Evolutionary conservation across 1,140 invertebrate genomes (phyloP).

Genomic region (Nixonia krombeini): DNA sequence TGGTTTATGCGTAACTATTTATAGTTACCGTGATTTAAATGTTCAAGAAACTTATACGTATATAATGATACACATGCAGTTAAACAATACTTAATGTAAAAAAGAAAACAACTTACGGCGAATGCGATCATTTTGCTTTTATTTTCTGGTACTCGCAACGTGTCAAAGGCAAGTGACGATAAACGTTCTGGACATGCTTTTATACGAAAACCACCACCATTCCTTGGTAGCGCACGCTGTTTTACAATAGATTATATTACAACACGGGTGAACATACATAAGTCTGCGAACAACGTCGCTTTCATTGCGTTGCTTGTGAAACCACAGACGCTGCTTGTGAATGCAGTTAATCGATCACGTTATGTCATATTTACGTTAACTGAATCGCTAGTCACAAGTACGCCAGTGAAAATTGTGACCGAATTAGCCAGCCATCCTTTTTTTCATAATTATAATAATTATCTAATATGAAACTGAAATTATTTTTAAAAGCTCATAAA

Average conservation of each 20-base stretch:
- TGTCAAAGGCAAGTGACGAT: conserved; percentile 50
- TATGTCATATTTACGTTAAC: background rate
- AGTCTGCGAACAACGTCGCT: background rate
- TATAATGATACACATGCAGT: too few species aligned
- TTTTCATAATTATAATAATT: too few species aligned
- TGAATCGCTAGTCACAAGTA: too few species aligned
- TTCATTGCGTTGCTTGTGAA: conserved; percentile 33
- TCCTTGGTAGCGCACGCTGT: conserved; percentile 19
- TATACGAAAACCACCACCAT: conserved; percentile 47
- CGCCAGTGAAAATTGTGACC: too few species aligned
- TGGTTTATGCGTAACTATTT: too few species aligned
- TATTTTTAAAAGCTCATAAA: too few species aligned
- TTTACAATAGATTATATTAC: conserved; percentile 38
- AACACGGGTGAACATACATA: conserved; percentile 31
- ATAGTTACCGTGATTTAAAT: too few species aligned
- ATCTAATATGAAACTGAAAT: too few species aligned
- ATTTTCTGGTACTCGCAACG: conserved; percentile 49
- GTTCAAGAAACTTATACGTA: too few species aligned
- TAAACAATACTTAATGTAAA: too few species aligned
- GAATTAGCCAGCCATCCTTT: too few species aligned
- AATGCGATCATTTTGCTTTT: conserved; percentile 69
- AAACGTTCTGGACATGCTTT: conserved; percentile 16
- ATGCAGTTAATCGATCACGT: conserved; percentile 16
- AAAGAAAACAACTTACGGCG: conserved; percentile 57
- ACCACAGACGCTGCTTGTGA: conserved; percentile 18